Base-by-base conservation (phyloP, 2,797 vertebrate species). In the Fratercula arctica region DNA sequence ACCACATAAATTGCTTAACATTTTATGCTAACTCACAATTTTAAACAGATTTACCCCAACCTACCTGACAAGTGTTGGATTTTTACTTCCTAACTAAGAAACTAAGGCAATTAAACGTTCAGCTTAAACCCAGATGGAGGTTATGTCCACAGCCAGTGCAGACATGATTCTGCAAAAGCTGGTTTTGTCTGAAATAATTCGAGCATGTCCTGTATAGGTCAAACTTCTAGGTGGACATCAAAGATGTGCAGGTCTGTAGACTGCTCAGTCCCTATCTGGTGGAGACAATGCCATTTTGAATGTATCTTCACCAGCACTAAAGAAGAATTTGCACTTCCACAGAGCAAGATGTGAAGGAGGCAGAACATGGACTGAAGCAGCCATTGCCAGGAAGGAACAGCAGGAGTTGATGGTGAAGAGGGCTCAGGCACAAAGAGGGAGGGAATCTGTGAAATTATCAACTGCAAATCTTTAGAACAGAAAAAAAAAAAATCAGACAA, bases 221-320 rank as follows among this genome's bases (percentile, higher is more conserved):
- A 80, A 80, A 70, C 39, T 74, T 87, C 56, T 46, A 77, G 45
- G 48, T 64, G 41, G 48, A 33, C 37, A 45, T 13, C 26, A 70
- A 87, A 29, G 43, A 56, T 13, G 60, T 77, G n/a, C 23, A 70
- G 20, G 24, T 87, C 54, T 70, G 28, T 29, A 60, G 77, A 74
- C 29, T 66, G 50, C 25, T 85, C 68, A 33, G 26, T 83, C 37
- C 18, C 29, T 50, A 10, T 28, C 35, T 29, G 45, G 64, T 26
- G 57, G 31, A 63, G 39, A 45, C 63, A 83, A 84, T 15, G 39
- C 12, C 16, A 11, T 18, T 94, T 41, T 70, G 23, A 64, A 70
- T 24, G 6, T 63, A 5, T n/a, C 51, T 59, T 74, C 60, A 68
- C 12, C 0, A 0, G 41, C 21, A 10, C 11, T 70, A 15, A 87